Percentiles rank a stretch among this genome's conserved stretches.
phyloP scores from a whole-genome alignment of 1,140 invertebrate species.

The Littorina saxatilis region DNA sequence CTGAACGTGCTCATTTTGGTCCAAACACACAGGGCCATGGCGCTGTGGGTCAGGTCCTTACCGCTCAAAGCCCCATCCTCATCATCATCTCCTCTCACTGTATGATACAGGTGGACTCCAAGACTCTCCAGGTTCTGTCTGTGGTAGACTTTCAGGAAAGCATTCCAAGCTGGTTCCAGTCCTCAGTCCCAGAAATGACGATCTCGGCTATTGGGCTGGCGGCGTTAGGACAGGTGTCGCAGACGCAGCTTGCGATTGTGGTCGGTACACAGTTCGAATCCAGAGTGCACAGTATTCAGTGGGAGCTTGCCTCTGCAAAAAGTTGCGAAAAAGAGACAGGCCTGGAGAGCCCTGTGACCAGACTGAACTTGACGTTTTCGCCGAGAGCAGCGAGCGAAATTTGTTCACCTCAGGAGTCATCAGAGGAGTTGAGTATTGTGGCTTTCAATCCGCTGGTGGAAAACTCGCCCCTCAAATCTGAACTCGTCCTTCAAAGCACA shows the following conservation, averaged over 20 bases:
- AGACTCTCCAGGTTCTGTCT: slow-evolving; percentile 59
- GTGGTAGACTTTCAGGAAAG: slow-evolving; percentile 53
- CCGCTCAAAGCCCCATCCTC: slow-evolving; percentile 57
- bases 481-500: slow-evolving; percentile 60
- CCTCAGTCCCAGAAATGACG: not conserved
- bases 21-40: not conserved
- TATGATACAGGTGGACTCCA: slow-evolving; percentile 66
- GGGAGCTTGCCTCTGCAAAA: slow-evolving; percentile 44
- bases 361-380: not conserved
- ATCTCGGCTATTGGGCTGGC: slow-evolving; percentile 56
- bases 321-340: not conserved
- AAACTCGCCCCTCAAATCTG: slow-evolving; percentile 64
- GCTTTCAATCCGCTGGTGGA: slow-evolving; percentile 48
- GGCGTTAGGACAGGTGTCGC: slow-evolving; percentile 48
- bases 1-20: not conserved
- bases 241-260: slow-evolving; percentile 58
- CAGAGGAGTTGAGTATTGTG: slow-evolving; percentile 38
- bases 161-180: slow-evolving; percentile 13
- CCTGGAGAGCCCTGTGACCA: not conserved
- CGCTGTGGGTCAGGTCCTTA: slow-evolving; percentile 47
- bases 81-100: slow-evolving; percentile 64
- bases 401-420: not conserved
- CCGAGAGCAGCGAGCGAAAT: not conserved
- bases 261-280: slow-evolving; percentile 69
- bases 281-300: slow-evolving; percentile 61